Conservation (phyloP, 2,888 invertebrate genomes). For the Nymphalis c-album region DNA sequence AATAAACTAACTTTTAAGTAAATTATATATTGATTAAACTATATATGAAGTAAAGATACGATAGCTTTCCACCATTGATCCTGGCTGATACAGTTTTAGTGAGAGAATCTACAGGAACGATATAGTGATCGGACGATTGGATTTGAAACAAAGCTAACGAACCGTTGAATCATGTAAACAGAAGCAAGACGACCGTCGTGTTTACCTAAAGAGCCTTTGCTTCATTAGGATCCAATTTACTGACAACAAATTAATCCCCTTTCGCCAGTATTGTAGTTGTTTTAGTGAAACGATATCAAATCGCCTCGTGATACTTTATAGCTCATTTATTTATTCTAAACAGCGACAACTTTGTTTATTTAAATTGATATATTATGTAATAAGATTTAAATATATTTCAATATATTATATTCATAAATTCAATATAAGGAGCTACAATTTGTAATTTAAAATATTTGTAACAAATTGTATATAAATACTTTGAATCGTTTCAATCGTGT, state of each 20-base stretch:
- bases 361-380: too few species aligned
- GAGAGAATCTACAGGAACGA: constrained; percentile 43
- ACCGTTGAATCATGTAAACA: constrained; percentile 80
- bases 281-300: constrained; percentile 34
- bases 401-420: too few species aligned
- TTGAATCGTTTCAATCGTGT: constrained; percentile 20
- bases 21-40: neutral
- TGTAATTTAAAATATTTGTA: constrained; percentile 13
- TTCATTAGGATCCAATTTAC: constrained; percentile 82
- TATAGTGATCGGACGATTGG: constrained; percentile 64
- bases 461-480: constrained; percentile 11
- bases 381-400: too few species aligned
- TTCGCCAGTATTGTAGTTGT: constrained; percentile 47
- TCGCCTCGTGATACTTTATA: constrained; percentile 31
- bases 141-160: constrained; percentile 81
- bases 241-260: constrained; percentile 79
- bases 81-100: constrained; percentile 31
- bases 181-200: constrained; percentile 79
- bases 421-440: too few species aligned
- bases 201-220: constrained; percentile 81
- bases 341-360: neutral
- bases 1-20: neutral
- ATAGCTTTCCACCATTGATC: constrained; percentile 14
- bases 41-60: constrained; percentile 1
- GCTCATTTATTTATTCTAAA: constrained; percentile 4